Conservation (phyloP, 2,797 vertebrate genomes). For the Triplophysa bombifrons region DNA sequence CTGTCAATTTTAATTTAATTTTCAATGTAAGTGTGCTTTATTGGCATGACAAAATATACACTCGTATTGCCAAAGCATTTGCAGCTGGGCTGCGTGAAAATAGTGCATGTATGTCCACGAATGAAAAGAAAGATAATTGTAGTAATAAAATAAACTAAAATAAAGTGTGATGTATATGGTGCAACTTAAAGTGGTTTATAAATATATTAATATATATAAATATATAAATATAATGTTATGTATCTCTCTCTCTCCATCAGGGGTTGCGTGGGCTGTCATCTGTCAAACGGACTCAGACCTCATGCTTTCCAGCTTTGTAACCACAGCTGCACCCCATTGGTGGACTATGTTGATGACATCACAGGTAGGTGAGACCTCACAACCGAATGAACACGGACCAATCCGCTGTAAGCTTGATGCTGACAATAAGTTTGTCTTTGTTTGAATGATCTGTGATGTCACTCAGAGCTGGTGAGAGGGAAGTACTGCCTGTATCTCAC, state of each 20-base stretch:
- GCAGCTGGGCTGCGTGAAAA: too few relatives aligned
- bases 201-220: too few relatives aligned
- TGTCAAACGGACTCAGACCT: conserved; percentile 77
- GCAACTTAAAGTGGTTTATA: too few relatives aligned
- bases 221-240: too few relatives aligned
- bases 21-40: too few relatives aligned
- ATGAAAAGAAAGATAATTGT: too few relatives aligned
- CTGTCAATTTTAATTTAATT: too few relatives aligned
- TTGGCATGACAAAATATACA: too few relatives aligned
- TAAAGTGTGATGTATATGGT: too few relatives aligned
- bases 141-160: too few relatives aligned
- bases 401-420: not conserved
- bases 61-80: too few relatives aligned
- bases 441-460: conserved; percentile 23
- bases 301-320: conserved; percentile 78
- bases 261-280: conserved; percentile 86
- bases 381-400: not conserved
- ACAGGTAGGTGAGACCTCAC: conserved; percentile 76
- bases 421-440: not conserved
- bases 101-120: too few relatives aligned
- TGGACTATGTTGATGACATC: conserved; percentile 76
- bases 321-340: conserved; percentile 79
- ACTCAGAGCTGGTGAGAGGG: conserved; percentile 61
- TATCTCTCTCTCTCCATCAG: conserved; percentile 64
- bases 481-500: conserved; percentile 75